A percentile compares a stretch with the other conserved stretches of the same genome.
Evolutionary conservation across 2,797 vertebrate species (phyloP).

Genomic region (Cuculus canorus): DNA sequence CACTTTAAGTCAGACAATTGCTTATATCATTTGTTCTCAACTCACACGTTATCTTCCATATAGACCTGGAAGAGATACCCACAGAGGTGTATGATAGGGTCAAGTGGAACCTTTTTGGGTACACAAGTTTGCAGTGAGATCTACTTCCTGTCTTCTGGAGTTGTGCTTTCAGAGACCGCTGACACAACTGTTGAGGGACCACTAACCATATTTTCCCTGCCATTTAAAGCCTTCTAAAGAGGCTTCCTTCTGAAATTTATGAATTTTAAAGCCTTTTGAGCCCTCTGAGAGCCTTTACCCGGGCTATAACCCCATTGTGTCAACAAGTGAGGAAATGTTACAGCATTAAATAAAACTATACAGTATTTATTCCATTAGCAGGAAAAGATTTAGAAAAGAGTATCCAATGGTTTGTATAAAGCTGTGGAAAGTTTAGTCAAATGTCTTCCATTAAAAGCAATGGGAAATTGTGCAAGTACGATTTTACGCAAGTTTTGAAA

Average conservation of each 20-base stretch:
- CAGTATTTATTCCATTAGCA: neutral
- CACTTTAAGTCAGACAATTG: neutral
- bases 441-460: conserved; percentile 72
- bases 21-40: neutral
- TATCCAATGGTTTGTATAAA: neutral
- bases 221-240: neutral
- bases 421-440: conserved; percentile 16
- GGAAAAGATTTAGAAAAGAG: neutral
- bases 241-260: neutral
- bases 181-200: neutral
- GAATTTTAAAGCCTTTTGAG: conserved; percentile 5
- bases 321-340: conserved; percentile 6
- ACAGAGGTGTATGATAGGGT: neutral
- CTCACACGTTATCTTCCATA: neutral
- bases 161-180: neutral
- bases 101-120: neutral
- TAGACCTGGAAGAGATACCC: neutral
- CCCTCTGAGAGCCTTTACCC: neutral
- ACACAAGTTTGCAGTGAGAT: neutral
- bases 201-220: neutral
- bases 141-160: neutral
- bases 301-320: neutral
- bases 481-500: conserved; percentile 31
- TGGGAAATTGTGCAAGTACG: conserved; percentile 56
- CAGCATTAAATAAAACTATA: neutral